Conservation (phyloP, 2,113 vertebrate species). For the Oncorhynchus keta region DNA sequence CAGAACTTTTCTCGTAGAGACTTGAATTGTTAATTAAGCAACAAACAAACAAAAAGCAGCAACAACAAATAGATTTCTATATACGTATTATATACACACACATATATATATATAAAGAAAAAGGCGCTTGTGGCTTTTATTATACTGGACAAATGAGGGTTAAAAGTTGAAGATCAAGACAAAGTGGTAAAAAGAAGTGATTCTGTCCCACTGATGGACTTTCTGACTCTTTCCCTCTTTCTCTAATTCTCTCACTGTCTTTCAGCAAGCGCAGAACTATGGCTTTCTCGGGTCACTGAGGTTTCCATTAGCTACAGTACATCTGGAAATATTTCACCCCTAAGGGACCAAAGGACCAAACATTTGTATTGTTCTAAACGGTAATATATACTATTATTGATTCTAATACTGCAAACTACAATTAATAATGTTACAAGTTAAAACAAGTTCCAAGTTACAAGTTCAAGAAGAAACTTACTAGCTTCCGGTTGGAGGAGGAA, state of each 20-base stretch:
- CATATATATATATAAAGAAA: conserved; percentile 49
- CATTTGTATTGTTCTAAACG: conserved; percentile 81
- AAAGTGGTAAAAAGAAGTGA: conserved; percentile 66
- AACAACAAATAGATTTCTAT: conserved; percentile 83
- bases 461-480: conserved; percentile 72
- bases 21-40: conserved; percentile 80
- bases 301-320: conserved; percentile 77
- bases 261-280: conserved; percentile 74
- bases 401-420: conserved; percentile 78
- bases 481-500: conserved; percentile 77
- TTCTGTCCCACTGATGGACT: conserved; percentile 73
- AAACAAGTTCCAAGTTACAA: too few species aligned
- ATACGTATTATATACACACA: conserved; percentile 81
- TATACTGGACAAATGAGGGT: conserved; percentile 83
- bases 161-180: conserved; percentile 79
- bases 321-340: conserved; percentile 79
- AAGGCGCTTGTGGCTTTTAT: conserved; percentile 79
- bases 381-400: conserved; percentile 80
- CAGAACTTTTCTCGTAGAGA: conserved; percentile 71
- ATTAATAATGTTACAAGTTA: conserved; percentile 77
- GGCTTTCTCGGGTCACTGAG: conserved; percentile 74
- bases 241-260: conserved; percentile 70
- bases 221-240: conserved; percentile 58
- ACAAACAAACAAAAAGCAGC: conserved; percentile 78
- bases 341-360: conserved; percentile 85